These are phyloP conservation scores for Parnassius smintheus DNA, from an alignment of 2,888 invertebrate genomes.

Conservation along the genomic window DNA sequence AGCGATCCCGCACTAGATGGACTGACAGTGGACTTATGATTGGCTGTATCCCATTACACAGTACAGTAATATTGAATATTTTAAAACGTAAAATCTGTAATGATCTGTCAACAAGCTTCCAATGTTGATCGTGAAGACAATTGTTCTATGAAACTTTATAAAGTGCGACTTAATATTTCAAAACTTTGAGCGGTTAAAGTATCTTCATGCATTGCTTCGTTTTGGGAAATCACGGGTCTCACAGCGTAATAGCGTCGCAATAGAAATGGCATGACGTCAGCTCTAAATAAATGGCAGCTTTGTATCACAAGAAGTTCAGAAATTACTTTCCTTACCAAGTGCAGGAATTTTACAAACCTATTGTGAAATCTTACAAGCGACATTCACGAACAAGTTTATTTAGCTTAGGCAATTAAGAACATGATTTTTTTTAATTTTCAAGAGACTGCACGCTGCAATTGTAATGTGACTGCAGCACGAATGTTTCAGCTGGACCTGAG, in stretches of 20 bases:
- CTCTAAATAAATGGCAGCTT: slow-evolving; percentile 19
- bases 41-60: no score
- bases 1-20: no score
- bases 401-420: no score
- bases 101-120: no score
- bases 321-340: slow-evolving; percentile 9
- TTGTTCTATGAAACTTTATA: slow-evolving; percentile 11
- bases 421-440: no score
- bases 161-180: slow-evolving; percentile 18
- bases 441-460: no score
- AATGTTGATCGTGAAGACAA: slow-evolving; percentile 4
- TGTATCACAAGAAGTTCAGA: slow-evolving; percentile 14
- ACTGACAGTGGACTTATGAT: no score
- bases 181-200: slow-evolving; percentile 26
- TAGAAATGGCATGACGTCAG: slow-evolving; percentile 29
- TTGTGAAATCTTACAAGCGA: neutral
- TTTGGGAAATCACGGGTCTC: slow-evolving; percentile 26
- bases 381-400: neutral
- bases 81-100: no score
- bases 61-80: no score
- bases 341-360: slow-evolving; percentile 10
- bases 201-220: slow-evolving; percentile 27
- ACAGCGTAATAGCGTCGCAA: slow-evolving; percentile 17
- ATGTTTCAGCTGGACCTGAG: no score
- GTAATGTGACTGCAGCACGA: no score